phyloP scores from a whole-genome alignment of 2,888 invertebrate genomes.

The Xiphydria camelus region DNA sequence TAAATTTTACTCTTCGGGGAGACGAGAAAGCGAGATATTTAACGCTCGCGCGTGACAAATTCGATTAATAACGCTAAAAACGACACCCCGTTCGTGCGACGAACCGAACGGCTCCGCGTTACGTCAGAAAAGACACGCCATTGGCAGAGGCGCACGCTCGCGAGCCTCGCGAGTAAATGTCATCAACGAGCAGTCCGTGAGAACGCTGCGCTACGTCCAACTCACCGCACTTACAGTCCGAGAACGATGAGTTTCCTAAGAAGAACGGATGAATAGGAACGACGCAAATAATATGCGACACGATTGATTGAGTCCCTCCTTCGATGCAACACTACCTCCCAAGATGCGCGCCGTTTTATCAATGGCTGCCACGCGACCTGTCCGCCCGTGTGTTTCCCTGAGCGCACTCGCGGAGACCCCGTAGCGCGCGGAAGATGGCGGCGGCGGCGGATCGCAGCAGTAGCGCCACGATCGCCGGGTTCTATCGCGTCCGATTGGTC shows the following conservation, averaged over 20 bases:
- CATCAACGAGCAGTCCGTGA: constrained; percentile 8
- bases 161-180: constrained; percentile 2
- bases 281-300: constrained; percentile 24
- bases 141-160: too few relatives aligned
- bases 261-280: constrained; percentile 23
- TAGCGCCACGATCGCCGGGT: too few relatives aligned
- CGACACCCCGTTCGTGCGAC: too few relatives aligned
- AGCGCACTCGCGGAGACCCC: constrained; percentile 27
- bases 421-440: too few relatives aligned
- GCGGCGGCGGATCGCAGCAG: too few relatives aligned
- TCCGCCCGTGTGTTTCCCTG: constrained; percentile 29
- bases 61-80: too few relatives aligned
- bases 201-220: constrained; percentile 21
- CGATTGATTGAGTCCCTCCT: constrained; percentile 19
- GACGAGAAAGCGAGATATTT: too few relatives aligned
- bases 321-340: constrained; percentile 19
- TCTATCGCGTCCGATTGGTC: too few relatives aligned
- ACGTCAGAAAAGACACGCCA: too few relatives aligned
- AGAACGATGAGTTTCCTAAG: constrained; percentile 22
- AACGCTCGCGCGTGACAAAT: too few relatives aligned
- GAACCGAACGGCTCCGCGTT: too few relatives aligned
- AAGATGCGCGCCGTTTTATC: constrained; percentile 15
- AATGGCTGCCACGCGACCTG: constrained; percentile 23
- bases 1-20: too few relatives aligned
- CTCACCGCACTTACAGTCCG: constrained; percentile 34